These are phyloP conservation scores for Agrochola circellaris DNA, from an alignment of 2,888 invertebrate genomes.

Conservation along the genomic window DNA sequence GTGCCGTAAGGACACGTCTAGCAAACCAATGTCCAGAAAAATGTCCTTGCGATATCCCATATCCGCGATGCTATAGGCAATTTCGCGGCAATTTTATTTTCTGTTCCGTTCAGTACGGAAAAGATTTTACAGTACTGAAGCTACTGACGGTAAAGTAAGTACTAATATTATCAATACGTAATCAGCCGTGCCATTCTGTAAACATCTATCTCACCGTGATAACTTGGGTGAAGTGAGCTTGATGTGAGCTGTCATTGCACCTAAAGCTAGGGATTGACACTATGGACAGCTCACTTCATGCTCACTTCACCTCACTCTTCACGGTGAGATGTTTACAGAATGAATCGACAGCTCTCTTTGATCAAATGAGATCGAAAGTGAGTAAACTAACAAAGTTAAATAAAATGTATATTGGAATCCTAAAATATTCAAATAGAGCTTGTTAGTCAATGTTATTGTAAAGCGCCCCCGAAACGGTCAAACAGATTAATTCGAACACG, in stretches of 20 bases:
- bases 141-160: not conserved
- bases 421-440: not conserved
- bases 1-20: not conserved
- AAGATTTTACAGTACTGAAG: not conserved
- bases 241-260: too few species aligned
- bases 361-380: not conserved
- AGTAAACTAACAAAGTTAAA: conserved; percentile 2
- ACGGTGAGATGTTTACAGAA: too few species aligned
- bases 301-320: too few species aligned
- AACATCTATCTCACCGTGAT: too few species aligned
- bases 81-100: not conserved
- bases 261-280: too few species aligned
- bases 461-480: not conserved
- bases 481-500: too few species aligned
- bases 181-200: too few species aligned
- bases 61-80: too few species aligned
- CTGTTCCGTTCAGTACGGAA: not conserved
- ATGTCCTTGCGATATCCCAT: too few species aligned
- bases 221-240: too few species aligned
- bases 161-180: not conserved
- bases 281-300: too few species aligned
- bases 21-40: not conserved
- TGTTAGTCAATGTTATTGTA: conserved; percentile 9
- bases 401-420: not conserved
- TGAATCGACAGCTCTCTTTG: too few species aligned